Percentiles rank a stretch among this genome's conserved stretches.
These are phyloP conservation scores for Thomomys bottae DNA, from an alignment of 2,113 vertebrate genomes.

Conservation along the genomic window DNA sequence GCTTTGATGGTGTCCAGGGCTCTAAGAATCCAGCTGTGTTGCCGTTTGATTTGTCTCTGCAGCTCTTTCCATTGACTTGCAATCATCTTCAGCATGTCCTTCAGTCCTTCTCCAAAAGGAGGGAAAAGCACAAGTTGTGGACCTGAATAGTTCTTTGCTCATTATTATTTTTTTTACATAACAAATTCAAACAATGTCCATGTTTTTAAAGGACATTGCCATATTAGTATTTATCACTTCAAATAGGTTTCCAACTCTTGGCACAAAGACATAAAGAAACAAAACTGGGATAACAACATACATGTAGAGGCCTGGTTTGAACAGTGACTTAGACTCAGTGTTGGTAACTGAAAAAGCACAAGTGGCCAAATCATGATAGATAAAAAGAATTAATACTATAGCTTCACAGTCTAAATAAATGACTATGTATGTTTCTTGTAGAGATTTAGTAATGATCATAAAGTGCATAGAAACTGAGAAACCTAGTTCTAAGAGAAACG, in stretches of 20 bases:
- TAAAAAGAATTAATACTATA: neutral
- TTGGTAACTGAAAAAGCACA: neutral
- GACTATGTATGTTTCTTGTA: neutral
- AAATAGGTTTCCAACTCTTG: constrained; percentile 25
- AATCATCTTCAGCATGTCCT: constrained; percentile 97
- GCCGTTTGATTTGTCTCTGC: constrained; percentile 97
- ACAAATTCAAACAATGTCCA: constrained; percentile 53
- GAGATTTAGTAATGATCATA: constrained; percentile 50
- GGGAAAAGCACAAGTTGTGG: constrained; percentile 72
- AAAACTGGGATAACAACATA: neutral
- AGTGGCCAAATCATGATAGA: neutral
- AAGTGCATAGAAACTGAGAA: constrained; percentile 52
- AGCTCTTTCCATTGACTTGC: constrained; percentile 96
- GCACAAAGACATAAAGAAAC: neutral
- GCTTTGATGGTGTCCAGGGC: constrained; percentile 95
- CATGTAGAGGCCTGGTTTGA: neutral
- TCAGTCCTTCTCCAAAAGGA: constrained; percentile 91
- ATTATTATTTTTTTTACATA: constrained; percentile 57
- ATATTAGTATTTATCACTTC: constrained; percentile 43
- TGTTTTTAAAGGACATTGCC: constrained; percentile 13
- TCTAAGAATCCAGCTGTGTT: constrained; percentile 98
- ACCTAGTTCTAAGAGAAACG: constrained; percentile 57
- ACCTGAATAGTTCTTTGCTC: constrained; percentile 52
- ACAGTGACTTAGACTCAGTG: neutral
- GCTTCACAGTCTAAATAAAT: constrained; percentile 8